Base-by-base conservation (phyloP, 2,113 vertebrate species). In the Leptobrachium leishanense region DNA sequence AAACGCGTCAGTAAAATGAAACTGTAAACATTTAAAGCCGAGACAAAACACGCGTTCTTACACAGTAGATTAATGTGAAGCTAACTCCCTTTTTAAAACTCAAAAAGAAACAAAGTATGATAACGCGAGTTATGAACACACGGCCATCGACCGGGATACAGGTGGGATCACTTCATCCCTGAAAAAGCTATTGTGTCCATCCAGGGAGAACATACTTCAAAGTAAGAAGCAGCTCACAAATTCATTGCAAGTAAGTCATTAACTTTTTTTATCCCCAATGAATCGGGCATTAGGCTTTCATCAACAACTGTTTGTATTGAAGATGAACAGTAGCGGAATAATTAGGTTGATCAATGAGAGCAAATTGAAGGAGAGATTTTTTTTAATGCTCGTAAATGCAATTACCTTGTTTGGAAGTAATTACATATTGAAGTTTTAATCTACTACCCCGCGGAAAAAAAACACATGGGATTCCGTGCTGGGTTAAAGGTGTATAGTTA, bases 341-440 rank as follows among this genome's bases (percentile, higher is more conserved):
- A 93, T 93, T 88, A 89, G 86, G 84, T 83, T 86, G 88, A 88
- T 91, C 92, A 92, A 94, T 91, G 92, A 91, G 88, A 88, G 88
- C 88, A 87, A 90, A 91, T 93, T 90, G 90, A 89, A 89, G 42
- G 83, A 86, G 89, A 90, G 89, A 94, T 95, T 93, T 91, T 87
- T 81, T 87, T 81, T 85, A 91, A 91, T 88, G 91, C 92, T 96
- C 93, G 88, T 85, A 89, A 90, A 90, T 91, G 91, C 92, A 92
- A 92, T 94, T 93, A 95, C 92, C 92, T 94, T 91, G 88, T 92
- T 93, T 93, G 89, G 90, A 83, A 85, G 90, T 94, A 96, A 96
- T 96, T 95, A 95, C 86, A 89, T 79, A 88, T 87, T 95, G 90
- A 95, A 94, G 93, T 85, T 89, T 89, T 96, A 94, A 95, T 94